Percentiles rank a stretch among this genome's conserved stretches.
Conservation (phyloP, 2,888 invertebrate genomes). For the Encarsia formosa region DNA sequence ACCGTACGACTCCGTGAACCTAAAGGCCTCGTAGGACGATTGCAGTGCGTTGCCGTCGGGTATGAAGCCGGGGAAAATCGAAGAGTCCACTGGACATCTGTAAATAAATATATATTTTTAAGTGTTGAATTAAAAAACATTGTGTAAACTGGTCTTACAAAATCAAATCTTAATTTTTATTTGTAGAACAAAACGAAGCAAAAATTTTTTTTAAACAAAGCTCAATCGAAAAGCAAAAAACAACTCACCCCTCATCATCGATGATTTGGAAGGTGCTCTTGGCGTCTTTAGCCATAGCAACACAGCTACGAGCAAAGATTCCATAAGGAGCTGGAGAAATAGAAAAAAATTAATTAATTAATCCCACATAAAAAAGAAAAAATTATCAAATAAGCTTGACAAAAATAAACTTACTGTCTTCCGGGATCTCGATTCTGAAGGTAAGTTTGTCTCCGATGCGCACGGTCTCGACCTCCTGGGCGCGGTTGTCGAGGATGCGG, state of each 20-base stretch:
- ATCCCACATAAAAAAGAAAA: background rate
- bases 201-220: background rate
- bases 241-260: slow-evolving; percentile 80
- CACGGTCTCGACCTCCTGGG: slow-evolving; percentile 88
- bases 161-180: background rate
- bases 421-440: slow-evolving; percentile 93
- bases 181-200: background rate
- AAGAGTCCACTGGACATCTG: slow-evolving; percentile 87
- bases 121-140: background rate
- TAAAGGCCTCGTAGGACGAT: slow-evolving; percentile 89
- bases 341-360: slow-evolving; percentile 1
- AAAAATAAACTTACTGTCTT: slow-evolving; percentile 72
- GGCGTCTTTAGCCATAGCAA: slow-evolving; percentile 95
- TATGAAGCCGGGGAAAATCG: slow-evolving; percentile 88
- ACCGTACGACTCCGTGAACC: slow-evolving; percentile 93
- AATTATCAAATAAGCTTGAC: background rate
- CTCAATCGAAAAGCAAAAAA: background rate
- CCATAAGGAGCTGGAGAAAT: slow-evolving; percentile 80
- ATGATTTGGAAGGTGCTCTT: slow-evolving; percentile 95
- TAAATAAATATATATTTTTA: slow-evolving; percentile 4
- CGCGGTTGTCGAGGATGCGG: slow-evolving; percentile 80
- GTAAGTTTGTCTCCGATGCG: slow-evolving; percentile 91
- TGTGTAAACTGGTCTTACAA: background rate
- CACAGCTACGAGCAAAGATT: slow-evolving; percentile 91
- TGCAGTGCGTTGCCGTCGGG: slow-evolving; percentile 80